Evolutionary conservation across 2,888 invertebrate genomes (phyloP), one percentile per base, ranked within the genome.

Genomic region (Aspidapion aeneum): DNA sequence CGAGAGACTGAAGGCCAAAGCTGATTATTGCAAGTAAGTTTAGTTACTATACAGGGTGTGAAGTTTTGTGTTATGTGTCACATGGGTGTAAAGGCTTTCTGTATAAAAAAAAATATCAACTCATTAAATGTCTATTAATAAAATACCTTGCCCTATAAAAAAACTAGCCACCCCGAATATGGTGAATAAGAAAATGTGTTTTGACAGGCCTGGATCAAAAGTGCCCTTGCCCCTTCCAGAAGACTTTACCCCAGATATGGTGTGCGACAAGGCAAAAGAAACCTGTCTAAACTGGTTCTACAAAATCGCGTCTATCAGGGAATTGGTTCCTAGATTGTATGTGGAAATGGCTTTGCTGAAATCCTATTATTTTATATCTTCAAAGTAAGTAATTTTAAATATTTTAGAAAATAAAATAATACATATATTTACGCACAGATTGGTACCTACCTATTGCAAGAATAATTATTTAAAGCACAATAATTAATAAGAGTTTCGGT

Each of bases 211-310:
- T 35, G 85, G 84, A 20, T 82, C 82, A 61, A 85, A 83, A 75
- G 74, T 76, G 17, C 75, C 82, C 1, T 81, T 80, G 64, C 75
- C 81, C 59, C 75, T 87, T 61, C 83, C 86, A 60, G 87, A 87
- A 68, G 85, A 87, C 75, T 93, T 94, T 74, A 89, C 90, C 59
- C 86, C 92, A 0, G 89, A 89, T 69, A 67, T 67, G 82, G 90
- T 96, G 2, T 87, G 90, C 0, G 94, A 94, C 77, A 84, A 89
- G 58, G 96, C 96, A 0, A 94, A 94, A 78, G 98, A 98, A 81
- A 98, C 97, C 0, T 97, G 97, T 76, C 88, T 94, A 70, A 99
- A 99, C 82, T 99, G 99, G 99, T 95, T 99, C 82, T 97, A 94
- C 80, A 99, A 99, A 85, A 94, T 98, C 77, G 95, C 98, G 0